Base-by-base conservation (phyloP, 2,888 invertebrate genomes). In the Poecilobothrus nobilitatus region DNA sequence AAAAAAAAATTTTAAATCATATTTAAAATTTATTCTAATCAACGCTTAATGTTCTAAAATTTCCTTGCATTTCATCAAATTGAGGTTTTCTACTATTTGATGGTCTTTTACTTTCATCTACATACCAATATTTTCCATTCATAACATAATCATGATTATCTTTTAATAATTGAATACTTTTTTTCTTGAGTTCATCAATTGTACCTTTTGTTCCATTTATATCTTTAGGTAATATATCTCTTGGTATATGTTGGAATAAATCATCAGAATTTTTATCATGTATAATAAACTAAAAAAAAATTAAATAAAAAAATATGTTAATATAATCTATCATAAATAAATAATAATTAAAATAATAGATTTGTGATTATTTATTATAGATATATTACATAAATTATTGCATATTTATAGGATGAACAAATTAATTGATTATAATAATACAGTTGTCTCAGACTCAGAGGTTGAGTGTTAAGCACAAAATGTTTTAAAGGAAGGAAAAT, bases 211-310 rank as follows among this genome's bases (percentile, higher is more conserved):
- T 82, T 0, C 89, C 89, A 20, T 89, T 89, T 72, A 88, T 88
- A 75, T 89, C 89, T 9, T 78, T 80, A 1, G 89, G 89, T 62
- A 89, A 76, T 71, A 86, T 80, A 15, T 84, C 83, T 74, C 84
- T 83, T 0, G 89, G 87, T 27, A 89, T 81, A 67, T 82, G 73
- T 72, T 86, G 81, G 74, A 86, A 86, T 68, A 89, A 78, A 66
- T 84, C 85, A 0, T 87, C 85, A 70, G 84, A 80, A 70, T 85
- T 78, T 73, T 83, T 83, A 53, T 83, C 85, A 71, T 88, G 86
- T 65, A 87, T 82, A 75, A 81, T 82, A 62, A 87, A 74, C 88
- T 88, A 77, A 62, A 80, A 68, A 12, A 10, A 41, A 10, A 34
- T 8, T 27, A 37, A 37, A 37, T 10, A 34, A 34, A 8, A 34